Base-by-base conservation (phyloP, 64 coral and sea anemone genomes). In the Platygyra sinensis region DNA sequence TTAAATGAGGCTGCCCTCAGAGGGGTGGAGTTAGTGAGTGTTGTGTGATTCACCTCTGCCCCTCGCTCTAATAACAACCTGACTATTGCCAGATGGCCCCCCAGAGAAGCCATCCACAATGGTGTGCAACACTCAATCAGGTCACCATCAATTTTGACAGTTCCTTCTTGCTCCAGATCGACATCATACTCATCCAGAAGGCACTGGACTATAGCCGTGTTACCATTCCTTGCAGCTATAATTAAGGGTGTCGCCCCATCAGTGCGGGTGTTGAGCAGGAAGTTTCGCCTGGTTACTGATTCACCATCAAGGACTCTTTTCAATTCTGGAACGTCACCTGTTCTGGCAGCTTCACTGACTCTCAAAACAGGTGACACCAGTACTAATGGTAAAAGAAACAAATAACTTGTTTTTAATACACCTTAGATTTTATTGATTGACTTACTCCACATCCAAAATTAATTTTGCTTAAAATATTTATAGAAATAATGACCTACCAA, bases 71-170 rank as follows among this genome's bases (percentile, higher is more conserved):
- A 84, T 24, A 96, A 67, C 55, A 93, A 90, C 87, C 91, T 75
- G 14, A 96, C 94, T 10, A 96, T 61, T 10, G 88, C 94, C 77
- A 96, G 90, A 29, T 96, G 94, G 2, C 94, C 94, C 12, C 94
- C 94, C 27, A 96, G 67, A 75, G 91, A 96, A 0, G 91, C 91
- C 71, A 96, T 96, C 94, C 94, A 96, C 18, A 96, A 57, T 11
- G 94, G 89, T 10, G 94, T 96, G 19, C 94, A 96, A 62, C 94
- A 96, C 42, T 96, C 94, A 18, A 96, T 96, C 0, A 96, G 87
- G 54, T 96, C 94, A 13, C 89, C 94, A 24, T 96, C 94, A 28
- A 96, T 90, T 73, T 96, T 96, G 17, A 96, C 94, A 13, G 94
- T 93, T 3, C 94, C 94, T 30, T 96, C 94, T 63, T 96, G 94